These are phyloP conservation scores for Gastrophryne carolinensis DNA, from an alignment of 2,797 vertebrate genomes.

Conservation along the genomic window DNA sequence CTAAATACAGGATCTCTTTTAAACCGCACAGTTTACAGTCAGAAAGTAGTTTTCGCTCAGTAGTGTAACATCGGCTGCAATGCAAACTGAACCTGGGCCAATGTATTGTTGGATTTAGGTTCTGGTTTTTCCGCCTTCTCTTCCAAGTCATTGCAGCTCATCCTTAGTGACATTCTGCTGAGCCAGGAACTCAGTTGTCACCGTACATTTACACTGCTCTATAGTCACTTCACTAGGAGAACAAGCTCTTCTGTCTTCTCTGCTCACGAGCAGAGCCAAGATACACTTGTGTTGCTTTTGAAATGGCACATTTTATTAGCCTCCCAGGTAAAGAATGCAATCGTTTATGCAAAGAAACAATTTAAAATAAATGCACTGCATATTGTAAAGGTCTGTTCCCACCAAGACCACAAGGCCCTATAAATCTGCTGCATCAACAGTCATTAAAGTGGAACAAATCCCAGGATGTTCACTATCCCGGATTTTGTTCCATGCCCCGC, in stretches of 20 bases:
- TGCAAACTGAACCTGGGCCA: neutral
- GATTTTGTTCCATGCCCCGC: no score
- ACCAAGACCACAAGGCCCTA: no score
- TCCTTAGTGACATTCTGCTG: neutral
- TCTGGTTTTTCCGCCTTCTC: neutral
- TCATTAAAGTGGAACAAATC: no score
- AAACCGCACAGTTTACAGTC: no score
- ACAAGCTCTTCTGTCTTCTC: neutral
- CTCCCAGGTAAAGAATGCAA: slow-evolving; percentile 3
- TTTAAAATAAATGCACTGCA: slow-evolving; percentile 29
- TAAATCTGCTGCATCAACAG: no score
- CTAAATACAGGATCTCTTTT: no score
- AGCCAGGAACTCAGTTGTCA: neutral
- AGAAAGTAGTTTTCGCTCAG: neutral
- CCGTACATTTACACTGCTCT: neutral
- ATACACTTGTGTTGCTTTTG: neutral
- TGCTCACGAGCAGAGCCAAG: neutral
- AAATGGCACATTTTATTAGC: neutral
- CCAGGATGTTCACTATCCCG: no score
- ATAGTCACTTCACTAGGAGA: neutral
- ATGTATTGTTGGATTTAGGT: neutral
- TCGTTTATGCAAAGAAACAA: neutral
- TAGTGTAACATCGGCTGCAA: neutral
- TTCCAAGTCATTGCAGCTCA: neutral
- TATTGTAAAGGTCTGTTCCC: no score